Evolutionary conservation across 1,140 invertebrate genomes (phyloP), one percentile per base, ranked within the genome.

Genomic region (Araneus ventricosus): DNA sequence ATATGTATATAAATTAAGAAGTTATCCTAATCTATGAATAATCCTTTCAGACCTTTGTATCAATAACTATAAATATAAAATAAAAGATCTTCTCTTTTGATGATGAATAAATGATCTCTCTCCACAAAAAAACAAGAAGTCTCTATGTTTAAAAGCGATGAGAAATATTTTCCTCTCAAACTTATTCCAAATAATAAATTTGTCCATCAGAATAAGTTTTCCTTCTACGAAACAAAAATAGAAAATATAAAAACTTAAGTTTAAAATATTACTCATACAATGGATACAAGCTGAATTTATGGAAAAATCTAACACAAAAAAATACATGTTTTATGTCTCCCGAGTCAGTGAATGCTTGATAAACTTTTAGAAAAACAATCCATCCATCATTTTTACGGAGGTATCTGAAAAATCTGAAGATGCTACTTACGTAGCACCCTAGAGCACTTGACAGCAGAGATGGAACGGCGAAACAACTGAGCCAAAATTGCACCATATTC

Each of bases 281-380:
- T 17, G 14, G 4, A 75, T 30, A 10, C 8, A 75, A 34, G 10
- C 20, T 22, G 59, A 20, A 63, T 24, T 24, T 6, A n/a, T 8
- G 7, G 24, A 24, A 63, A 63, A 4, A 63, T 7, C 24, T 3
- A 63, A 6, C 30, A 20, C 34, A 34, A 37, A 75, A 75, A 20
- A 75, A 30, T n/a, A 27, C 24, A 14, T 14, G 4, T 14, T 2
- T 8, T n/a, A 22, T 67, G 22, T 75, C 70, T 34, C 70, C 20
- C 7, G 70, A 63, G 59, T 63, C 30, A 45, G n/a, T 27, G 80
- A 45, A 5, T 41, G 8, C 2, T 41, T 52, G 80, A 45, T 82
- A 82, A 82, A 82, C 80, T 82, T 82, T 82, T 27, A 41, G 80
- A 86, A 86, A 86, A 86, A 59, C 17, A 61, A 34, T 61, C 57